Evolutionary conservation across 2,113 vertebrate species (phyloP), one percentile per base, ranked within the genome.

Genomic region (Anguilla rostrata): DNA sequence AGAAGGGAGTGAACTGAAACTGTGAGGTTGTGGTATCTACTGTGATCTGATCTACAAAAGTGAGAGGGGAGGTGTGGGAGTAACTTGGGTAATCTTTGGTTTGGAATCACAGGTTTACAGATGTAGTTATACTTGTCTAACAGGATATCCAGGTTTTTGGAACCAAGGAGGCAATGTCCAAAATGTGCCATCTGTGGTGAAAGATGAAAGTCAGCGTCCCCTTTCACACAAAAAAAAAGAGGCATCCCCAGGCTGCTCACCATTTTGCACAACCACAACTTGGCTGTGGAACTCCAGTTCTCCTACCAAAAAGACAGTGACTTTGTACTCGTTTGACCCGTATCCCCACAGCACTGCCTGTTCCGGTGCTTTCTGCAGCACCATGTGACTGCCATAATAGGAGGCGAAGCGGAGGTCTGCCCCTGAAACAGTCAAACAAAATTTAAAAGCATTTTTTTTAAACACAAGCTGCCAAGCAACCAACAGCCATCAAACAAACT

Each of bases 291-390:
- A 88, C 5, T 84, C 49, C 0, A 83, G 0, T 0, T 85, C 80
- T 18, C 84, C 90, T 0, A 26, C 84, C 85, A 98, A 53, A 18
- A 2, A 89, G 84, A 98, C 78, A 0, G 87, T 94, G 79, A 98
- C 94, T 0, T 34, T 0, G 0, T 93, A 91, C 18, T 92, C 94
- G 0, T 88, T 81, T 2, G 84, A 39, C 0, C 95, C 97, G 0
- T 92, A 96, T 56, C 98, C 98, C 98, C 97, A 98, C 63, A 99
- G 26, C 86, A 97, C 91, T 0, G 98, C 96, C 40, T 91, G 94
- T 5, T 94, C 92, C 0, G 98, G 97, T 80, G 94, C 93, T 93
- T 93, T 96, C 94, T 99, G 97, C 80, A 99, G 89, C 83, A 98
- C 98, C 97, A 98, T 97, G 93, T 96, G 95, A 87, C 96, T 85